Percentiles rank a stretch among this genome's conserved stretches.
These are phyloP conservation scores for Protophormia terraenovae DNA, from an alignment of 2,888 invertebrate genomes.

Conservation along the genomic window DNA sequence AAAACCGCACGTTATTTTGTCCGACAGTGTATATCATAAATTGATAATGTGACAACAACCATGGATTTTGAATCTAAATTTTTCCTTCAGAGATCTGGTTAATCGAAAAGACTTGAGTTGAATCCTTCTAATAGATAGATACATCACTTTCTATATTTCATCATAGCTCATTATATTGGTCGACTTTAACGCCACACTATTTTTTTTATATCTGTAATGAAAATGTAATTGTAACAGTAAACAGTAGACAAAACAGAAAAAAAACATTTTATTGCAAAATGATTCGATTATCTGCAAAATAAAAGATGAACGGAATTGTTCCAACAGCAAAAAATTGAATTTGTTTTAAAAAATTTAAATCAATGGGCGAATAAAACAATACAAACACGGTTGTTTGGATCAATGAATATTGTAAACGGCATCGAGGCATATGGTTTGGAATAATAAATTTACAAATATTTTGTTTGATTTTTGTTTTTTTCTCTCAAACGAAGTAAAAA, in stretches of 20 bases:
- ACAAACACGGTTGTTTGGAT: not conserved
- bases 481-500: not conserved
- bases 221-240: not conserved
- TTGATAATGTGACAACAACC: too few relatives aligned
- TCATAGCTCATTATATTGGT: not conserved
- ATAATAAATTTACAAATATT: slow-evolving; percentile 27
- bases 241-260: not conserved
- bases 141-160: too few relatives aligned
- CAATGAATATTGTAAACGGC: slow-evolving; percentile 21
- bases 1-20: too few relatives aligned
- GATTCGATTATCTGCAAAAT: not conserved
- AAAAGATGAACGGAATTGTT: not conserved
- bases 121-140: too few relatives aligned
- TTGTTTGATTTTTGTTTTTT: not conserved
- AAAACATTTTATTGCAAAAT: not conserved
- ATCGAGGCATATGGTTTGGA: slow-evolving; percentile 7
- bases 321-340: not conserved
- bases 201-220: not conserved
- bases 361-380: not conserved
- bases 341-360: not conserved
- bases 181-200: not conserved
- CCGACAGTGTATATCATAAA: too few relatives aligned
- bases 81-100: too few relatives aligned
- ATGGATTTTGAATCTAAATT: too few relatives aligned
- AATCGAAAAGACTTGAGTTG: too few relatives aligned